A percentile compares a stretch with the other conserved stretches of the same genome.
These are phyloP conservation scores for Onychorhynchus coronatus DNA, from an alignment of 2,113 vertebrate genomes.

Conservation along the genomic window DNA sequence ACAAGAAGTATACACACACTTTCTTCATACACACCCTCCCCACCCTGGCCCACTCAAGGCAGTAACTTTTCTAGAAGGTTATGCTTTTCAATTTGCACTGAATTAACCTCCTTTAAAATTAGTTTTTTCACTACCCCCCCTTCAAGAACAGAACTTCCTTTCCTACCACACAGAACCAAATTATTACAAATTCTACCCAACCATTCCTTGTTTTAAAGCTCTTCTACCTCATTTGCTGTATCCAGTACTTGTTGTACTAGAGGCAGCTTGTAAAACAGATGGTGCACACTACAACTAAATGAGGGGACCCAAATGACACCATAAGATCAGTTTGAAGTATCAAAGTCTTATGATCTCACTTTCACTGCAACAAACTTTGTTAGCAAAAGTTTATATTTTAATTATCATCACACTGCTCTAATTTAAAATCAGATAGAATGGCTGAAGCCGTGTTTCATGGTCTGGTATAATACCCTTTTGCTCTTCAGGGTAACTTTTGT, in stretches of 20 bases:
- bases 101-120: background rate
- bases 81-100: background rate
- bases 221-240: background rate
- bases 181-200: background rate
- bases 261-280: background rate
- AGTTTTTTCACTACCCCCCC: background rate
- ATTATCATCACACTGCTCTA: background rate
- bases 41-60: background rate
- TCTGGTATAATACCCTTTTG: background rate
- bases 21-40: background rate
- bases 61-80: background rate
- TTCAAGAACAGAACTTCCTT: background rate
- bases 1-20: background rate
- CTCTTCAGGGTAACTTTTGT: background rate
- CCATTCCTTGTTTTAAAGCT: background rate
- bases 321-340: background rate
- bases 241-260: background rate
- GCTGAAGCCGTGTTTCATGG: background rate
- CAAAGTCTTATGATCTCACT: background rate
- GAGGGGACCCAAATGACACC: background rate
- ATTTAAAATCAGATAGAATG: background rate
- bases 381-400: background rate
- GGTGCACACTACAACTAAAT: background rate
- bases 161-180: background rate
- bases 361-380: background rate